Evolutionary conservation across 2,113 vertebrate genomes (phyloP).

Genomic region (Antennarius striatus): DNA sequence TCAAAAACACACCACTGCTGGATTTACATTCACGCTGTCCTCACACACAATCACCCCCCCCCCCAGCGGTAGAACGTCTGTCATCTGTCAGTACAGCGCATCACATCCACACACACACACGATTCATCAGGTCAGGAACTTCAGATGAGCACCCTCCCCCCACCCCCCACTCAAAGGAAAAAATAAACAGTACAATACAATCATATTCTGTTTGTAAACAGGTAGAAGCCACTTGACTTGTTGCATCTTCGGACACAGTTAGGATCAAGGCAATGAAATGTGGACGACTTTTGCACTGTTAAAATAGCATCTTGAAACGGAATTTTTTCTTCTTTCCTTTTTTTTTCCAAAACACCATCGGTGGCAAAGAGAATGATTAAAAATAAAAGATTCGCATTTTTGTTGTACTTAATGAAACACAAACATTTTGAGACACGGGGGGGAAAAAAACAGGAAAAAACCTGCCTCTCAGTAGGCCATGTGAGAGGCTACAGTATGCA

Average conservation of each 20-base stretch:
- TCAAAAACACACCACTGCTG: constrained; percentile 64
- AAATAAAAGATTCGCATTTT: constrained; percentile 42
- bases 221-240: constrained; percentile 99
- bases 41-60: constrained; percentile 7
- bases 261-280: constrained; percentile 99
- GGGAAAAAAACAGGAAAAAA: constrained; percentile 49
- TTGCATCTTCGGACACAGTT: constrained; percentile 98
- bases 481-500: constrained; percentile 96
- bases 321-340: constrained; percentile 50
- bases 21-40: constrained; percentile 76
- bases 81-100: constrained; percentile 24
- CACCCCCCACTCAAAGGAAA: constrained; percentile 36
- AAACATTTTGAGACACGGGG: constrained; percentile 80
- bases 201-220: constrained; percentile 99
- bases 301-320: constrained; percentile 76
- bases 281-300: constrained; percentile 95
- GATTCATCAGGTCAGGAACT: constrained; percentile 81
- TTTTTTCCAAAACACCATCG: constrained; percentile 83
- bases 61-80: constrained; percentile 15
- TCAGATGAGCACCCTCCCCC: constrained; percentile 88
- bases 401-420: constrained; percentile 79
- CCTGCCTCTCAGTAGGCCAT: constrained; percentile 85
- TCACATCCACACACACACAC: constrained; percentile 31
- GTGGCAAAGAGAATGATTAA: constrained; percentile 86
- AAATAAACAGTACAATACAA: constrained; percentile 94